A percentile compares a stretch with the other conserved stretches of the same genome.
Evolutionary conservation across 2,888 invertebrate genomes (phyloP).

Genomic region (Micoletzkya japonica): DNA sequence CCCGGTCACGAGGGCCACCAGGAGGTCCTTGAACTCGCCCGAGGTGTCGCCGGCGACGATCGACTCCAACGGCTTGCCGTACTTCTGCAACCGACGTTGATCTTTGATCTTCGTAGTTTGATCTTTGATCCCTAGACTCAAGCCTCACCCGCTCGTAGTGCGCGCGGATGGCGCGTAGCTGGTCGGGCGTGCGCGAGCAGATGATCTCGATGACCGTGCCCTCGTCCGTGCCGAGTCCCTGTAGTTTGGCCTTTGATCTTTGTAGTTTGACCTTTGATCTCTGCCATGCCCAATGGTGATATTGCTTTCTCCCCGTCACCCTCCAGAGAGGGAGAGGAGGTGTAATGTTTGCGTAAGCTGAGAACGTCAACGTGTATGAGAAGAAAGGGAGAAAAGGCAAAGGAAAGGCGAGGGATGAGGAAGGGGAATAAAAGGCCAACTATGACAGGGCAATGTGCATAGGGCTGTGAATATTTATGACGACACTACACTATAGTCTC

Average conservation of each 20-base stretch:
- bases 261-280: neutral
- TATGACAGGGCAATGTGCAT: no score
- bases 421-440: no score
- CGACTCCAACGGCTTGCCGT: conserved; percentile 10
- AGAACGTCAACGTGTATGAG: no score
- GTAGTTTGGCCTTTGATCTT: conserved; percentile 58
- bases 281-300: neutral
- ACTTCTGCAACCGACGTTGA: neutral
- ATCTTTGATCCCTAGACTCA: neutral
- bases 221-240: conserved; percentile 80
- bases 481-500: no score
- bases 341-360: no score
- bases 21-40: conserved; percentile 77
- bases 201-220: conserved; percentile 85
- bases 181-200: conserved; percentile 81
- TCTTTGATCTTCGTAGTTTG: neutral
- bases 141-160: conserved; percentile 56
- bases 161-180: conserved; percentile 64
- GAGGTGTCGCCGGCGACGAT: conserved; percentile 77
- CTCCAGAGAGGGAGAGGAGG: no score
- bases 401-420: no score
- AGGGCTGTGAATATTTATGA: no score
- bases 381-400: no score
- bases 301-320: no score
- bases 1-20: conserved; percentile 57